Base-by-base conservation (phyloP, 1,140 invertebrate genomes). In the Palaemon carinicauda region DNA sequence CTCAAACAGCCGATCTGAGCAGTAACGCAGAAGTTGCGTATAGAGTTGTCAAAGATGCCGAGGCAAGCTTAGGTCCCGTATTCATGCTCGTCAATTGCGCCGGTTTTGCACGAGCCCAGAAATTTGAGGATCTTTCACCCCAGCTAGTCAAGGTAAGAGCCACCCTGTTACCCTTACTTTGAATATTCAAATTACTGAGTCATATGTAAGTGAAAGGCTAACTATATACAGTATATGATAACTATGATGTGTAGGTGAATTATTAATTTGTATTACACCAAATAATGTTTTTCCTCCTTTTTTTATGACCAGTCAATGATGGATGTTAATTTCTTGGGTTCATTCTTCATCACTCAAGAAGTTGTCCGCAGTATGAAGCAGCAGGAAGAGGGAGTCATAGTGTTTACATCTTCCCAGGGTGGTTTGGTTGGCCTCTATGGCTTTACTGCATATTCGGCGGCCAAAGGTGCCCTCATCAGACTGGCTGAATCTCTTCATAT, bases 391-490 rank as follows among this genome's bases (percentile, higher is more conserved):
- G 96, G 97, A 80, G 93, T 94, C 74, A 95, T 98, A 90, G 95
- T 97, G 0, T 93, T 98, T 88, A 95, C 97, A 10, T 96, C 96
- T 1, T 99, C 98, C 7, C 94, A 96, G 92, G 98, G 97, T 82
- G 96, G 96, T 15, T 93, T 99, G 81, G 91, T 98, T 89, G 98
- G 98, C 91, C 93, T 98, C 88, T 98, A 94, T 93, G 98, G 98
- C 1, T 97, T 96, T 90, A 95, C 96, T 56, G 96, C 96, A 0
- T 99, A 99, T 91, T 95, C 96, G 77, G 94, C 95, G 74, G 95
- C 96, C 15, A 99, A 99, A 92, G 99, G 97, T 94, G 98, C 97
- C 1, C 91, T 99, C 4, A 93, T 97, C 86, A 98, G 98, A 10
- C 94, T 99, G 87, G 98, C 98, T 9, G 98, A 99, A 91, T 94